Evolutionary conservation across 2,888 invertebrate species (phyloP), one percentile per base, ranked within the genome.

Genomic region (Acleris cristana): DNA sequence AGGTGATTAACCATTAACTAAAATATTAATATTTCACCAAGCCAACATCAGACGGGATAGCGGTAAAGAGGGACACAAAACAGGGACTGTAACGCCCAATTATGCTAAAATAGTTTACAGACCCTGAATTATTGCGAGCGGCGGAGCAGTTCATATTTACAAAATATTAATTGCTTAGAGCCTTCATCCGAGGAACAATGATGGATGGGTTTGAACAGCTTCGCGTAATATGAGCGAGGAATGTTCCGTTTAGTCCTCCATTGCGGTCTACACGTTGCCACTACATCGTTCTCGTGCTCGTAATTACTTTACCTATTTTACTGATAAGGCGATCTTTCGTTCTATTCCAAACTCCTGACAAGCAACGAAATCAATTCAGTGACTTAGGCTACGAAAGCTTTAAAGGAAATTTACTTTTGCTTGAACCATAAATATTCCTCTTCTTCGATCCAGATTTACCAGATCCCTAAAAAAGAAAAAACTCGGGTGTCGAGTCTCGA

Each of bases 51-150:
- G 51, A 64, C 51, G 49, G 52, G 54, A 60, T 55, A 55, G 18
- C 64, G 21, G 45, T 70, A 65, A 67, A 71, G 69, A 69, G 68
- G 57, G 56, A 59, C 53, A 66, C 70, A 70, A 72, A 69, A 70
- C 64, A 66, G 64, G 49, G 51, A 51, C 45, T 60, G 51, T 71
- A 63, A 65, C 57, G 65, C 66, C 69, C 65, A 71, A 72, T 72
- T 71, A 64, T 64, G 69, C 61, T 61, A 62, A 64, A 66, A 71
- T 66, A 71, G 67, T 67, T 72, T 30, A 55, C 55, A 66, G 69
- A 63, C 64, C 71, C 74, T 72, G 71, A 73, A 69, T 73, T 70
- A 73, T 70, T 34, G 63, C 56, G 58, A 54, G 23, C 40, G 30
- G 45, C 54, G 19, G 44, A 60, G 52, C 61, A 21, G 34, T 53